Percentiles rank a stretch among this genome's conserved stretches.
Conservation (phyloP, 2,888 invertebrate genomes). For the Gari tellinella region DNA sequence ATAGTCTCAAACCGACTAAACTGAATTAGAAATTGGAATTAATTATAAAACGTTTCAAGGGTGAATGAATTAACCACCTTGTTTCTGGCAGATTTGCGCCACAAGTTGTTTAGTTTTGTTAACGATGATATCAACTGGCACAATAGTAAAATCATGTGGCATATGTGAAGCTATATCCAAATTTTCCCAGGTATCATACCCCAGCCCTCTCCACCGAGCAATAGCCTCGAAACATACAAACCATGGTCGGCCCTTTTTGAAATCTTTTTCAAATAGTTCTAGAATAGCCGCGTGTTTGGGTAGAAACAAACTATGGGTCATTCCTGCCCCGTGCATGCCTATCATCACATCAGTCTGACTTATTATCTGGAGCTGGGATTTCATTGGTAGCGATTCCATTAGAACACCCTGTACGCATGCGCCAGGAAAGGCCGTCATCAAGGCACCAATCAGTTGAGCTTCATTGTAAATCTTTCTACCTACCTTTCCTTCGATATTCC, state of each 20-base stretch:
- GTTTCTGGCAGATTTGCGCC: no score
- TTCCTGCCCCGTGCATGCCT: conserved; percentile 81
- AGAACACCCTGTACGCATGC: conserved; percentile 67
- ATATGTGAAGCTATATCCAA: conserved; percentile 49
- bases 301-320: conserved; percentile 76
- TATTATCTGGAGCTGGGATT: conserved; percentile 70
- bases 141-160: conserved; percentile 49
- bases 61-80: no score
- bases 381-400: conserved; percentile 72
- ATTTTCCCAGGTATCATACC: conserved; percentile 75
- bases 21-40: no score
- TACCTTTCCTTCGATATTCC: conserved; percentile 75
- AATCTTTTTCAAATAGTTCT: conserved; percentile 72
- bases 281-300: conserved; percentile 72
- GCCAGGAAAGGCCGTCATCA: conserved; percentile 33
- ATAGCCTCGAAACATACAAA: conserved; percentile 73
- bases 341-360: conserved; percentile 74
- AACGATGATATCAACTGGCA: conserved; percentile 51
- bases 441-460: conserved; percentile 61
- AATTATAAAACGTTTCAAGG: no score
- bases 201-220: conserved; percentile 74
- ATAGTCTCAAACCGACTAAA: no score
- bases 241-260: conserved; percentile 58
- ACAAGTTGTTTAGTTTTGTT: conserved; percentile 41
- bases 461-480: conserved; percentile 78